A percentile compares a stretch with the other conserved stretches of the same genome.
phyloP scores from a whole-genome alignment of 2,113 vertebrate species.

The Ceratotherium simum region DNA sequence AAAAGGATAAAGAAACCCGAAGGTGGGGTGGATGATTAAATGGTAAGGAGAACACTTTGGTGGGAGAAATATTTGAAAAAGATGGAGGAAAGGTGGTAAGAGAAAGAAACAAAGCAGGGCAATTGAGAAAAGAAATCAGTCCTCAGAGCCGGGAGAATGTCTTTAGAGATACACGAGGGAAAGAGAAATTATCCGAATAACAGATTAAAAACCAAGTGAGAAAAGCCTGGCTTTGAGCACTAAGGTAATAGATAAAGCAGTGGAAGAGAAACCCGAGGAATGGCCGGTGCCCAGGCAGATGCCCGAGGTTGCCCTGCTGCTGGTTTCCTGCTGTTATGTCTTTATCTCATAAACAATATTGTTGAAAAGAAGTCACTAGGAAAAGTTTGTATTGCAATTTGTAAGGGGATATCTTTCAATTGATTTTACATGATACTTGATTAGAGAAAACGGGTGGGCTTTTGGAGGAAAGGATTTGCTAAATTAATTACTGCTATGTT shows the following conservation, averaged over 20 bases:
- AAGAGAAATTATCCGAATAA: slow-evolving; percentile 22
- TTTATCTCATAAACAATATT: not conserved
- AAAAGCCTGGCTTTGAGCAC: not conserved
- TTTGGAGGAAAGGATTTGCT: not conserved
- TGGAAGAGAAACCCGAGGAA: not conserved
- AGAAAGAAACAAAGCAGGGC: not conserved
- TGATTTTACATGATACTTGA: not conserved
- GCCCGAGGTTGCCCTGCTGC: fast-evolving
- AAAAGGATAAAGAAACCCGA: not conserved
- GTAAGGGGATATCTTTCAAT: not conserved
- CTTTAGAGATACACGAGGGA: not conserved
- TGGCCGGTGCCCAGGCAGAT: too few species aligned
- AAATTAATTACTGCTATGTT: not conserved
- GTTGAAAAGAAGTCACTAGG: not conserved
- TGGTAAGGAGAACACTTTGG: not conserved
- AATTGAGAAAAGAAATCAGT: slow-evolving; percentile 15
- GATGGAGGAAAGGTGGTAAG: not conserved
- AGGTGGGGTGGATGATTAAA: not conserved
- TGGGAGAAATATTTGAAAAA: slow-evolving; percentile 46
- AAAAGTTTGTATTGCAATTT: not conserved
- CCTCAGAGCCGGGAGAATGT: not conserved
- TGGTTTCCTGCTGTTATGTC: not conserved
- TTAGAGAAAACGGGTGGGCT: not conserved
- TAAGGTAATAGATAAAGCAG: not conserved
- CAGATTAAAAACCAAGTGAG: slow-evolving; percentile 47